Base-by-base conservation (phyloP, 2,888 invertebrate species). In the Acronicta aceris region DNA sequence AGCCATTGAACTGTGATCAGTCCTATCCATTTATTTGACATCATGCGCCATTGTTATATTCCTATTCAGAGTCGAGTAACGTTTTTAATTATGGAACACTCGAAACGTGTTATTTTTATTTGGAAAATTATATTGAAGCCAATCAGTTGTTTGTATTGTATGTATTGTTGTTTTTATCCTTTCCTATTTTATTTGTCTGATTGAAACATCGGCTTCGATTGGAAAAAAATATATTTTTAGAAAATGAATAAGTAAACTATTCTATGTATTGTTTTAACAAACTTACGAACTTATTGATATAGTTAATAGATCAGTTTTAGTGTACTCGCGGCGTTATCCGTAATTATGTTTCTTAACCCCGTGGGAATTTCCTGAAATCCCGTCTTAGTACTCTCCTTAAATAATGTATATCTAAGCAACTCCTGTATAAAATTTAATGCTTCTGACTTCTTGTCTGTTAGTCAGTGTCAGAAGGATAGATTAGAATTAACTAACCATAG, bases 21-120 rank as follows among this genome's bases (percentile, higher is more conserved):
- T 63, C 64, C 57, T 59, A 69, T 71, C 48, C 48, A 71, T 71
- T 65, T 60, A 65, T 73, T 67, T 61, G 57, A 64, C 63, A 67
- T 73, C 62, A 68, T 62, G 52, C 10, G 30, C 52, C 53, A 61
- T 67, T 69, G 49, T 50, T 41, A 59, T 57, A 50, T 58, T 61
- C 55, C 59, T 47, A 50, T 57, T 63, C 60, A 33, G 13, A 47
- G 67, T 70, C 45, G 56, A 49, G 64, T 65, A 53, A 72, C 72
- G 63, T 52, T 67, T 74, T 74, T 75, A 69, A 78, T 78, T 72
- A 74, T 48, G 51, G 59, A 69, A 59, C 60, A 60, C 64, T 60
- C 45, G 52, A 55, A 54, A 58, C 57, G 52, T 59, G 64, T 54
- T 72, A 48, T 63, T 59, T 61, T 47, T 58, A 13, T 50, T 51